Conservation (phyloP, 2,888 invertebrate species). For the Suillia variegata region DNA sequence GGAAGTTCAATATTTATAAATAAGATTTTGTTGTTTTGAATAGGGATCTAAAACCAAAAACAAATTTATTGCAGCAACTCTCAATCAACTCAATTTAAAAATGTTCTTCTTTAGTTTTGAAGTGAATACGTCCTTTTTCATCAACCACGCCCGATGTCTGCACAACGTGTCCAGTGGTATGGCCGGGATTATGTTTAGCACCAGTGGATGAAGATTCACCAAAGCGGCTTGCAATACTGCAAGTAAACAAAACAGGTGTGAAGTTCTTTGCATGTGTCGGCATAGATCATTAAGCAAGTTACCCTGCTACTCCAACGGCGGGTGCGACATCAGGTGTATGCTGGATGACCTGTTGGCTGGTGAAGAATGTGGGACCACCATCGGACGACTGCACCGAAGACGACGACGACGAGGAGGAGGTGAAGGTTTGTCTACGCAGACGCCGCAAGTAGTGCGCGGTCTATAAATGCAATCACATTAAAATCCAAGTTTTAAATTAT, state of each 20-base stretch:
- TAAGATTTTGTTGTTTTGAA: no score
- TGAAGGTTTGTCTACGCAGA: slow-evolving; percentile 42
- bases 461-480: slow-evolving; percentile 21
- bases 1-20: no score
- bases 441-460: slow-evolving; percentile 41
- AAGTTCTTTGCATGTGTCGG: no score
- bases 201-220: slow-evolving; percentile 21
- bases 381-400: slow-evolving; percentile 33
- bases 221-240: slow-evolving; percentile 33
- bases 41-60: no score
- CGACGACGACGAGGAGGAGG: slow-evolving; percentile 40
- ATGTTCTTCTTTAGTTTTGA: slow-evolving; percentile 22
- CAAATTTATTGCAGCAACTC: no score
- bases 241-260: no score
- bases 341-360: slow-evolving; percentile 29
- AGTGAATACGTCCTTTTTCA: slow-evolving; percentile 24
- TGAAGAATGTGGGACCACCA: slow-evolving; percentile 32
- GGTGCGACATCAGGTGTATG: slow-evolving; percentile 22
- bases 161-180: slow-evolving; percentile 27
- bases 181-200: background rate
- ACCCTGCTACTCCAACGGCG: slow-evolving; percentile 13
- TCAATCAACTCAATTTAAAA: no score
- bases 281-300: slow-evolving; percentile 1
- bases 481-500: no score
- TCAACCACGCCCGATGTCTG: slow-evolving; percentile 32